These are phyloP conservation scores for Parauchenoglanis punctatus DNA, from an alignment of 2,797 vertebrate genomes.

Conservation along the genomic window DNA sequence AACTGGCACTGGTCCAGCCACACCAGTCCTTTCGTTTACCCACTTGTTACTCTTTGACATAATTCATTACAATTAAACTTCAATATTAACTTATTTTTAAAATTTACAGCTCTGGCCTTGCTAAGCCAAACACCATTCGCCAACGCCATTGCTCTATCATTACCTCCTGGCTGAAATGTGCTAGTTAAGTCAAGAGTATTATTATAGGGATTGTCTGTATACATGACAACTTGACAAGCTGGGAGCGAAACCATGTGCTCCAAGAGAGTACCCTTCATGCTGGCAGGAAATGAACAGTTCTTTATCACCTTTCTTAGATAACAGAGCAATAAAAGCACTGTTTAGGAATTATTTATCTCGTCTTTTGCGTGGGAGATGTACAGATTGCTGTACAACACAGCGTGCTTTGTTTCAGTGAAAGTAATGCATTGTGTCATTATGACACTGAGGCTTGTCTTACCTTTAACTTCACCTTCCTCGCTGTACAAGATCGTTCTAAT, in stretches of 20 bases:
- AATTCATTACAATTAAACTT: neutral
- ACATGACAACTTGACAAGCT: neutral
- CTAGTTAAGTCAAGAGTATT: neutral
- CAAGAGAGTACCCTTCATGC: neutral
- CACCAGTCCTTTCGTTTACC: neutral
- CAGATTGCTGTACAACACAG: conserved; percentile 17
- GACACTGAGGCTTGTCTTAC: conserved; percentile 13
- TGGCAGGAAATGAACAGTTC: conserved; percentile 42
- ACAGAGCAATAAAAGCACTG: conserved; percentile 33
- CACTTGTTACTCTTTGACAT: neutral
- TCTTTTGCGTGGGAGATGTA: conserved; percentile 42
- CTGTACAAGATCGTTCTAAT: conserved; percentile 1
- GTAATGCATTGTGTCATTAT: neutral
- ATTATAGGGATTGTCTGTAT: conserved; percentile 9
- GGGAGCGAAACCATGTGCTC: neutral
- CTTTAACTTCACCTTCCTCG: conserved; percentile 18
- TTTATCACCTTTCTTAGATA: conserved; percentile 50
- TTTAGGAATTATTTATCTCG: conserved; percentile 45
- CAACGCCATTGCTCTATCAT: neutral
- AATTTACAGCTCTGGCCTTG: neutral
- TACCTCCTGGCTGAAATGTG: neutral
- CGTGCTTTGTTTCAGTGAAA: conserved; percentile 14
- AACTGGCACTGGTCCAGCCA: neutral
- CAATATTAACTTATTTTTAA: neutral
- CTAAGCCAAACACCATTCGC: neutral